These are phyloP conservation scores for Alca torda DNA, from an alignment of 2,797 vertebrate genomes.

Conservation along the genomic window DNA sequence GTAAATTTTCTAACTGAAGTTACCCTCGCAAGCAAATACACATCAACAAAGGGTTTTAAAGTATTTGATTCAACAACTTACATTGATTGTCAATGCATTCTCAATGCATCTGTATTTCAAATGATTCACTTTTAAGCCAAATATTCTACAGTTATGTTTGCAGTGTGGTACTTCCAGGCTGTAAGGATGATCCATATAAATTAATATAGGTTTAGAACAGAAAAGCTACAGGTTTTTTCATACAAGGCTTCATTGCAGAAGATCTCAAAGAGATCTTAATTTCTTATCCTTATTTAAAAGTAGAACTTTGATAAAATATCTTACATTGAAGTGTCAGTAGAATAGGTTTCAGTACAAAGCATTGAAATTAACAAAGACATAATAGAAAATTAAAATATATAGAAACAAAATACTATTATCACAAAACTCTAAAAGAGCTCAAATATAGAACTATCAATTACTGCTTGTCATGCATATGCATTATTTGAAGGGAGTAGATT, in stretches of 20 bases:
- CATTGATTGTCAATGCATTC: not conserved
- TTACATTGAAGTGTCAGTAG: not conserved
- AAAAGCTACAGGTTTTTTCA: not conserved
- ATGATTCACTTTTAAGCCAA: not conserved
- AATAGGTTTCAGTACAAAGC: not conserved
- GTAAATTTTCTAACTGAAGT: not conserved
- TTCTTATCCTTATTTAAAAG: not conserved
- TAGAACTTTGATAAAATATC: not conserved
- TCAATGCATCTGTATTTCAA: not conserved
- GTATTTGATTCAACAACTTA: not conserved
- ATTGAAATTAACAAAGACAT: not conserved
- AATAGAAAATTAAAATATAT: not conserved
- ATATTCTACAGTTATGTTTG: not conserved
- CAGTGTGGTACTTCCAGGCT: not conserved
- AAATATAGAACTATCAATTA: not conserved
- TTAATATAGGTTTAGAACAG: not conserved
- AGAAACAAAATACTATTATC: not conserved
- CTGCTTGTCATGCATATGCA: not conserved
- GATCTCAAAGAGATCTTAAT: not conserved
- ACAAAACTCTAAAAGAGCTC: not conserved
- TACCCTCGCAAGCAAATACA: not conserved
- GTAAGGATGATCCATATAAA: not conserved
- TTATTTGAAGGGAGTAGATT: not conserved
- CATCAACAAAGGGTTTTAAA: not conserved
- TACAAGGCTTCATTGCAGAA: not conserved